These are phyloP conservation scores for Agrotis segetum DNA, from an alignment of 2,888 invertebrate genomes.

Conservation along the genomic window DNA sequence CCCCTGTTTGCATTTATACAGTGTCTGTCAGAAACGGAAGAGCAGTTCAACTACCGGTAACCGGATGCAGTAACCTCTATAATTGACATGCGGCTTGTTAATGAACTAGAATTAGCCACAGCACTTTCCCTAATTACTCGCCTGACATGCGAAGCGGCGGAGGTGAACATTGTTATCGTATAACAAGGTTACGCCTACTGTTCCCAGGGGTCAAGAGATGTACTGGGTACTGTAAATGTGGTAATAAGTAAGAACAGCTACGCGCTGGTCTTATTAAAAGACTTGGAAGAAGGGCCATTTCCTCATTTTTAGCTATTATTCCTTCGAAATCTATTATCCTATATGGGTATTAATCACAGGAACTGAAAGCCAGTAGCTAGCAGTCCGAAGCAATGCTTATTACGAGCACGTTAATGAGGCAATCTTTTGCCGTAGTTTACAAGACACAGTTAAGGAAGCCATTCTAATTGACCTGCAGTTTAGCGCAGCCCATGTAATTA, in stretches of 20 bases:
- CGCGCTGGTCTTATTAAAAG: too few species aligned
- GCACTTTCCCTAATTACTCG: conserved; percentile 56
- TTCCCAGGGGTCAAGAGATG: conserved; percentile 10
- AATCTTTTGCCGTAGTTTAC: conserved; percentile 27
- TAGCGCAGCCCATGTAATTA: conserved; percentile 39
- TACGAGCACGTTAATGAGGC: conserved; percentile 30
- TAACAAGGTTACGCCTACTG: conserved; percentile 14
- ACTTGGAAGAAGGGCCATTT: background rate
- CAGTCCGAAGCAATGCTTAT: conserved; percentile 4
- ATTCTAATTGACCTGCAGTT: conserved; percentile 48
- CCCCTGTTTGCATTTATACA: background rate
- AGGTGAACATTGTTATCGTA: conserved; percentile 39
- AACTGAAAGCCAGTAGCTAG: background rate
- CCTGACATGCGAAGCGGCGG: conserved; percentile 39
- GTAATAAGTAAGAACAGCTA: too few species aligned
- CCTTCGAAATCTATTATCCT: background rate
- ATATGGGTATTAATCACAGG: background rate
- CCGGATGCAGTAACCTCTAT: conserved; percentile 45
- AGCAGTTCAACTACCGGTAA: conserved; percentile 28
- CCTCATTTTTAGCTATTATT: background rate
- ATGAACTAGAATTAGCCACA: conserved; percentile 47
- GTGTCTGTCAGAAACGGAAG: conserved; percentile 13
- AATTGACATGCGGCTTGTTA: conserved; percentile 49
- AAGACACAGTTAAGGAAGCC: conserved; percentile 34
- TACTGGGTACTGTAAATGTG: background rate